Percentiles rank a stretch among this genome's conserved stretches.
Evolutionary conservation across 2,888 invertebrate species (phyloP).

Genomic region (Parnassius orleans): DNA sequence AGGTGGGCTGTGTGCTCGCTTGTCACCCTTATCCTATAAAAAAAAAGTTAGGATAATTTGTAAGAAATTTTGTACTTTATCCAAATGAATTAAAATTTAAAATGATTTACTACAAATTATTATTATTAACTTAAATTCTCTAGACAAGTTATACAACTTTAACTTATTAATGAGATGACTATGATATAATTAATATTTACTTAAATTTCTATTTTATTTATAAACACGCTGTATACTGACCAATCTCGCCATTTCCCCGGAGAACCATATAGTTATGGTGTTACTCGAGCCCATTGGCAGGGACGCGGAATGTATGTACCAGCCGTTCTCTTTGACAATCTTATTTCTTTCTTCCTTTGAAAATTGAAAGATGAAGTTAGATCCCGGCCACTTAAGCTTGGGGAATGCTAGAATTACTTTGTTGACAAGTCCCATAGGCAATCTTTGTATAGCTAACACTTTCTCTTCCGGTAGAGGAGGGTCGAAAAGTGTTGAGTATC

Average conservation of each 20-base stretch:
- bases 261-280: slow-evolving; percentile 36
- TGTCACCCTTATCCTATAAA: too few species aligned
- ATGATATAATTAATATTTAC: too few species aligned
- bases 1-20: too few species aligned
- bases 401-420: slow-evolving; percentile 85
- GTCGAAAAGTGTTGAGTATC: slow-evolving; percentile 70
- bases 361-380: slow-evolving; percentile 19
- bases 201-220: too few species aligned
- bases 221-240: slow-evolving; percentile 23
- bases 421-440: slow-evolving; percentile 83
- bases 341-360: slow-evolving; percentile 22
- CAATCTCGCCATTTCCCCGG: slow-evolving; percentile 33
- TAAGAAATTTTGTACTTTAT: too few species aligned
- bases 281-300: slow-evolving; percentile 34
- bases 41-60: too few species aligned
- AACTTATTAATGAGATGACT: too few species aligned
- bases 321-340: slow-evolving; percentile 18
- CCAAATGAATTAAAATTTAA: too few species aligned
- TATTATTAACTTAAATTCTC: too few species aligned
- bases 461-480: slow-evolving; percentile 78
- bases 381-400: slow-evolving; percentile 81
- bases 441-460: slow-evolving; percentile 42
- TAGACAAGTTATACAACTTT: too few species aligned
- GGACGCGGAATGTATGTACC: slow-evolving; percentile 32
- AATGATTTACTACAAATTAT: too few species aligned